Conservation (phyloP, 2,888 invertebrate species). For the Amiota mariae region DNA sequence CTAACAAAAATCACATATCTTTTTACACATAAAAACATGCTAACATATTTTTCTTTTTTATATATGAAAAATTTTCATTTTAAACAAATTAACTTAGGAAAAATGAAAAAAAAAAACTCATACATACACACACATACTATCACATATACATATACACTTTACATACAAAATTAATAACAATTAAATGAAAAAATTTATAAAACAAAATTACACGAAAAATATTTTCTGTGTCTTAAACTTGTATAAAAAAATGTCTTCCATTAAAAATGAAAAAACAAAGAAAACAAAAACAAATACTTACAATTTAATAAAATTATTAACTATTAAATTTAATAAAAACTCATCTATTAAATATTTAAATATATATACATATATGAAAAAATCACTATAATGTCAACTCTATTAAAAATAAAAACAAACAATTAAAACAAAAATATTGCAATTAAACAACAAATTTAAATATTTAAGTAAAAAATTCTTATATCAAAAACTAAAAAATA, state of each 20-base stretch:
- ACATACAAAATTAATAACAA: constrained; percentile 40
- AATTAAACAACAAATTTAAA: constrained; percentile 46
- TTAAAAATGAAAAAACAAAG: constrained; percentile 63
- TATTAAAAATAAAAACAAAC: background rate
- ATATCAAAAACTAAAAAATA: too few relatives aligned
- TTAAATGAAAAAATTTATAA: constrained; percentile 41
- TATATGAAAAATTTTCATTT: constrained; percentile 37
- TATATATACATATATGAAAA: constrained; percentile 43
- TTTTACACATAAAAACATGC: constrained; percentile 33
- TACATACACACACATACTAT: constrained; percentile 20
- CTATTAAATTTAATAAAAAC: constrained; percentile 33
- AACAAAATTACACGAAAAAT: constrained; percentile 58
- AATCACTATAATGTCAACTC: background rate
- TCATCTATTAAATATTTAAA: constrained; percentile 28
- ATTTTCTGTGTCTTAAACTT: constrained; percentile 75
- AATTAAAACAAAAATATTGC: background rate
- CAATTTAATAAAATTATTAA: constrained; percentile 48
- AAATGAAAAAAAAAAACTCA: constrained; percentile 34
- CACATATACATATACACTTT: constrained; percentile 36
- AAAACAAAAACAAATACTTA: constrained; percentile 38
- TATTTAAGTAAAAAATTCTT: constrained; percentile 33
- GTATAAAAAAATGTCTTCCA: constrained; percentile 74
- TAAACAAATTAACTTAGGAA: constrained; percentile 34
- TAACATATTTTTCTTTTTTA: constrained; percentile 26
- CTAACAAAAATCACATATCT: constrained; percentile 36